Evolutionary conservation across 2,888 invertebrate genomes (phyloP), one percentile per base, ranked within the genome.

Genomic region (Periphyllus acericola): DNA sequence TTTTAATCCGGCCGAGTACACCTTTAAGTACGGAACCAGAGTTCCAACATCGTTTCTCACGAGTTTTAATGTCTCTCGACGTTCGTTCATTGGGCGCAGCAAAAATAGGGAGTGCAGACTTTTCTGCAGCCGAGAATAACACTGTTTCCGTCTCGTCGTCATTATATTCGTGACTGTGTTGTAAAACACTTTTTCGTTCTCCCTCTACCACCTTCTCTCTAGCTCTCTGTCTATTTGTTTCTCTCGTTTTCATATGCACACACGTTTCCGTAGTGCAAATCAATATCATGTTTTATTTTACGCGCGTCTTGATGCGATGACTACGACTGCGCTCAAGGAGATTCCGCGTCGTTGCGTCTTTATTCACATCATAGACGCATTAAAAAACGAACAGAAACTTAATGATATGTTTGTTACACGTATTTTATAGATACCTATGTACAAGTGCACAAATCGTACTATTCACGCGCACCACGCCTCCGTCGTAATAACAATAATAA

Each of bases 281-380:
- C 66, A 29, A 29, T 29, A 29, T 17, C 29, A 29, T 80, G 29
- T 80, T n/a, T n/a, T 80, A 80, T 80, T 66, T 66, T 66, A 40
- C n/a, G 66, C 40, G 36, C 80, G 66, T 80, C 66, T 80, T 66
- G 40, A 19, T 19, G n/a, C n/a, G 8, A 32, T 29, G 60, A 60
- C 60, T 1, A 32, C 71, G 21, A 60, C 14, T 1, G 11, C 71
- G 71, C 17, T 71, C 71, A 71, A 71, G 71, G 71, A 71, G 29
- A 71, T 71, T 71, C 71, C 29, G 32, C 32, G 25, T 71, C 71
- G 32, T 71, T 29, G 32, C 71, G 25, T 60, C 60, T 60, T 25
- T 32, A 32, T 71, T 71, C 71, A 17, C 29, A 29, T 71, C 32
- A n/a, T n/a, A 29, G 17, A 71, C 71, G 17, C 25, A 29, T 71